phyloP scores from a whole-genome alignment of 2,113 vertebrate species.

The Hepsetus odoe region DNA sequence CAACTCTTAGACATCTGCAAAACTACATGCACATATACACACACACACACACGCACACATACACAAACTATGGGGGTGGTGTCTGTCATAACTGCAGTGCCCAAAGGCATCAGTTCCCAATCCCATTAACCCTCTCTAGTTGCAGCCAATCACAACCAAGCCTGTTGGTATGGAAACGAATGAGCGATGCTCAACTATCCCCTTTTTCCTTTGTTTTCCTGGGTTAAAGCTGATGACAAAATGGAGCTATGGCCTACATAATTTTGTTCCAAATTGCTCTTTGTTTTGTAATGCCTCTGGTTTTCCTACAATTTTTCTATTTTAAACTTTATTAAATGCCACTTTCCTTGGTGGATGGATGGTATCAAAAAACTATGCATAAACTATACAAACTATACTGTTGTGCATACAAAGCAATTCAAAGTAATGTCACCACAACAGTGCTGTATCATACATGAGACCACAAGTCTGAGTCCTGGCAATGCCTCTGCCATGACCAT shows the following conservation, averaged over 20 bases:
- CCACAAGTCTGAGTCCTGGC: no score
- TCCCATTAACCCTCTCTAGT: slow-evolving; percentile 27
- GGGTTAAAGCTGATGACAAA: background rate
- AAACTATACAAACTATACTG: no score
- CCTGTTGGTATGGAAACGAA: slow-evolving; percentile 48
- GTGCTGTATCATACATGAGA: no score
- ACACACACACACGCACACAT: background rate
- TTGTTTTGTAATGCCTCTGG: slow-evolving; percentile 1
- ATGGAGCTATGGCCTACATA: background rate
- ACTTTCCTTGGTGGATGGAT: background rate
- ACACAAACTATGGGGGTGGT: background rate
- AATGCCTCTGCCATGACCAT: no score
- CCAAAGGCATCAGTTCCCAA: slow-evolving; percentile 11
- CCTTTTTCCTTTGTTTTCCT: background rate
- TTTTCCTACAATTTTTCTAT: background rate
- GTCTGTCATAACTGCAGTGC: slow-evolving; percentile 30
- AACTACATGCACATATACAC: background rate
- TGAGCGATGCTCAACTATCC: background rate
- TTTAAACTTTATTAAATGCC: background rate
- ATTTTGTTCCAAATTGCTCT: background rate
- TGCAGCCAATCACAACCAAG: slow-evolving; percentile 33
- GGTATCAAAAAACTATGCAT: background rate
- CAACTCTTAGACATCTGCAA: background rate
- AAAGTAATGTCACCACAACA: no score
- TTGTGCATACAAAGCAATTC: no score